Conservation (phyloP, 2,888 invertebrate genomes). For the Mimachlamys varia region DNA sequence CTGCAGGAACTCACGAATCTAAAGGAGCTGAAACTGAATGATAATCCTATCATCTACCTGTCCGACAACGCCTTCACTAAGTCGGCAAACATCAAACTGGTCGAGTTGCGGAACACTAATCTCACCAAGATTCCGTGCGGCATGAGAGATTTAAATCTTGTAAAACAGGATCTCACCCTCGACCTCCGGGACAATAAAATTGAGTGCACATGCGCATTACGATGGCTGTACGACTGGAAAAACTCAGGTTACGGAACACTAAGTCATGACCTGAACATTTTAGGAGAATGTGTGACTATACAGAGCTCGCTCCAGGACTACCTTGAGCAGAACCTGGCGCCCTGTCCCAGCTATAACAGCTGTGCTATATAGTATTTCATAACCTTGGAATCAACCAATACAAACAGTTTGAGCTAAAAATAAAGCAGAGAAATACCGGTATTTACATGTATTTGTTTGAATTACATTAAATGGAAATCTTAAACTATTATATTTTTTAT, state of each 20-base stretch:
- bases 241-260: constrained; percentile 45
- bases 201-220: constrained; percentile 64
- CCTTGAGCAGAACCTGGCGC: constrained; percentile 47
- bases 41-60: constrained; percentile 62
- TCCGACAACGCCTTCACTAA: constrained; percentile 62
- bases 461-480: too few relatives aligned
- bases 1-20: constrained; percentile 54
- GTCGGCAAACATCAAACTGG: constrained; percentile 46
- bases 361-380: background rate
- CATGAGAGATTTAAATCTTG: constrained; percentile 39
- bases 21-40: constrained; percentile 48
- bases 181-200: constrained; percentile 54
- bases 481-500: too few relatives aligned
- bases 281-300: constrained; percentile 60
- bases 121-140: constrained; percentile 62
- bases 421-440: background rate
- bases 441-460: too few relatives aligned
- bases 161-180: constrained; percentile 1
- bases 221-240: constrained; percentile 58
- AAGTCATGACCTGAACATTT: constrained; percentile 38
- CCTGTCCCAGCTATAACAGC: constrained; percentile 46
- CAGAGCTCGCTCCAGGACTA: constrained; percentile 51
- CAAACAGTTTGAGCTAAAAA: background rate
- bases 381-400: too few relatives aligned
- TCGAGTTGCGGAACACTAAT: constrained; percentile 57